Percentiles rank a stretch among this genome's conserved stretches.
Evolutionary conservation across 2,797 vertebrate species (phyloP).

Genomic region (Benthosema pterotum): DNA sequence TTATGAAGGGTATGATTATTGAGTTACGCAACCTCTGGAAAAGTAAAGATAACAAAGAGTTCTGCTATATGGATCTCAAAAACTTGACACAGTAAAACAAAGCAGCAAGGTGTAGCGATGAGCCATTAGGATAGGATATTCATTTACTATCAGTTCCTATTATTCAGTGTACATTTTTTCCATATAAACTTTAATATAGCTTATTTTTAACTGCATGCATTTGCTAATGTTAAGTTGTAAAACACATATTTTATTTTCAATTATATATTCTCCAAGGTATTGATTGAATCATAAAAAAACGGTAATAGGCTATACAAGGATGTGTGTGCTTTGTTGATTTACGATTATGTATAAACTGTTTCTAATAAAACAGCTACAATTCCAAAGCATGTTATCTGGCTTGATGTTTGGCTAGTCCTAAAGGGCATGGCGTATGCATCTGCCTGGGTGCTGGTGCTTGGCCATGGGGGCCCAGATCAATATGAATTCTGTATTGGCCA

Average conservation of each 20-base stretch:
- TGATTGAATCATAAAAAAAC: conserved; percentile 53
- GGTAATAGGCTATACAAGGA: conserved; percentile 64
- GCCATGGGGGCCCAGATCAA: too few relatives aligned
- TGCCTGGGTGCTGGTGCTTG: too few relatives aligned
- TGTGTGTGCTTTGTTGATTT: conserved; percentile 55
- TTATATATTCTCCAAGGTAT: conserved; percentile 36
- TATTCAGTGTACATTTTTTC: conserved; percentile 25
- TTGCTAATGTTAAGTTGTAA: conserved; percentile 25
- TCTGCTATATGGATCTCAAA: too few relatives aligned
- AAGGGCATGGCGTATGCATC: too few relatives aligned
- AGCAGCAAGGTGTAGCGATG: too few relatives aligned
- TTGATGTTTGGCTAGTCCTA: too few relatives aligned
- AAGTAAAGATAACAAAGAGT: too few relatives aligned
- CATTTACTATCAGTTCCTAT: conserved; percentile 42
- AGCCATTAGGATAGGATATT: too few relatives aligned
- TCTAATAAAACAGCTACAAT: conserved; percentile 66
- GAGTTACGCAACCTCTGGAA: too few relatives aligned
- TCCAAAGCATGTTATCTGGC: conserved; percentile 44
- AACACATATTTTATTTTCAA: conserved; percentile 25
- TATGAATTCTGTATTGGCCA: too few relatives aligned
- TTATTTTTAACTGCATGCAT: conserved; percentile 60
- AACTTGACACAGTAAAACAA: too few relatives aligned
- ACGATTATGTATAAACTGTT: conserved; percentile 62
- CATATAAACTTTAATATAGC: conserved; percentile 11
- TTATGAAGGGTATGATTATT: too few relatives aligned